Percentiles rank a stretch among this genome's conserved stretches.
Conservation (phyloP, 2,888 invertebrate species). For the Nemotelus nigrinus region DNA sequence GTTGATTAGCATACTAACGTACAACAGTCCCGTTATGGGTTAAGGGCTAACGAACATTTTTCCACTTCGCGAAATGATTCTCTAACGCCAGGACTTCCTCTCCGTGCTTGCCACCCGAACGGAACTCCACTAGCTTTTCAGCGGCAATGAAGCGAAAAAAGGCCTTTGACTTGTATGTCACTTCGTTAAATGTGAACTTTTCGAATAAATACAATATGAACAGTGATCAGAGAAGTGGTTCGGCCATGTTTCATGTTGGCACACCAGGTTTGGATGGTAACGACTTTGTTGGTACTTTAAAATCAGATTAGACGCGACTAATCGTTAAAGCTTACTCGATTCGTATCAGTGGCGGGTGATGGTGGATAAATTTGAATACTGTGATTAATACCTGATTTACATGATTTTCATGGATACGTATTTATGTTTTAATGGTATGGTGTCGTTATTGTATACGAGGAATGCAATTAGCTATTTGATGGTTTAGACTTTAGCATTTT, state of each 20-base stretch:
- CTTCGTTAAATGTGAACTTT: conserved; percentile 35
- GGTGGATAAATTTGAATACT: too few relatives aligned
- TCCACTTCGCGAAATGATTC: conserved; percentile 11
- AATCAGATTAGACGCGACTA: too few relatives aligned
- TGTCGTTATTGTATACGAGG: too few relatives aligned
- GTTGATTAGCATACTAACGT: conserved; percentile 40
- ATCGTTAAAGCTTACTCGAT: too few relatives aligned
- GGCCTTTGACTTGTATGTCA: conserved; percentile 40
- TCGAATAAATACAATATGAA: conserved; percentile 20
- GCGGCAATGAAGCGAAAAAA: conserved; percentile 39
- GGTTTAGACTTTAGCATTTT: too few relatives aligned
- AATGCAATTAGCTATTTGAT: too few relatives aligned
- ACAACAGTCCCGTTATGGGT: conserved; percentile 27
- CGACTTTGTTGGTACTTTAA: too few relatives aligned
- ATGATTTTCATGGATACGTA: too few relatives aligned
- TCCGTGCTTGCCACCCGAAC: conserved; percentile 5
- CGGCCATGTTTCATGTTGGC: not conserved
- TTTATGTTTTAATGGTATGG: too few relatives aligned
- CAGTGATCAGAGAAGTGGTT: not conserved
- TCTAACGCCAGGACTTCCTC: conserved; percentile 22
- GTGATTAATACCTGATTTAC: too few relatives aligned
- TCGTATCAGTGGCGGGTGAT: too few relatives aligned
- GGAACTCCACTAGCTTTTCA: conserved; percentile 1
- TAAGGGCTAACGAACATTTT: conserved; percentile 21
- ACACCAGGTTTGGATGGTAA: too few relatives aligned